Conservation (phyloP, 2,888 invertebrate genomes). For the Leucophenga maculata region DNA sequence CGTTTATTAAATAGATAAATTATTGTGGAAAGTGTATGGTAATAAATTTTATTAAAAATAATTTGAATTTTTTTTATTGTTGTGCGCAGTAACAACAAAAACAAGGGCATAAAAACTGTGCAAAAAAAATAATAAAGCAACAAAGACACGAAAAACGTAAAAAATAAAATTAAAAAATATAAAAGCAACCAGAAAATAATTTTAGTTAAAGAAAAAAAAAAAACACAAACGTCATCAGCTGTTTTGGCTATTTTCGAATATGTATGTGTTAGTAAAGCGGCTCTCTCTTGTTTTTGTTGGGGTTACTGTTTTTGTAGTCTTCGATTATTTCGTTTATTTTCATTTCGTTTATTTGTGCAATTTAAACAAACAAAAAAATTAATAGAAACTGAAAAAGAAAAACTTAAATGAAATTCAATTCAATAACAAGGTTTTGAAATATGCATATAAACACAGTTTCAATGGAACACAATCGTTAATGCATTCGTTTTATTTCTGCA, state of each 20-base stretch:
- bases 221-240: conserved; percentile 43
- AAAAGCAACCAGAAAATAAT: conserved; percentile 40
- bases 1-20: no score
- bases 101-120: background rate
- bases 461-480: background rate
- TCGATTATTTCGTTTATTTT: background rate
- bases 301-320: conserved; percentile 2
- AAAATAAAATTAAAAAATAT: conserved; percentile 15
- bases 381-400: no score
- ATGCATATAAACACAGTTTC: conserved; percentile 30
- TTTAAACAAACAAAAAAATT: conserved; percentile 43
- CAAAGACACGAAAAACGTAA: conserved; percentile 3
- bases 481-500: background rate
- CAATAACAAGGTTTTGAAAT: background rate
- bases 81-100: conserved; percentile 22
- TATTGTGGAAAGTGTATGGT: no score
- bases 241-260: conserved; percentile 23
- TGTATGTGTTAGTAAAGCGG: background rate
- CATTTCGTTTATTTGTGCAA: conserved; percentile 39
- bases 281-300: conserved; percentile 24
- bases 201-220: conserved; percentile 2
- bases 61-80: no score
- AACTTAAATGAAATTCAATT: no score
- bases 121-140: conserved; percentile 11
- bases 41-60: no score